These are phyloP conservation scores for Bubo bubo DNA, from an alignment of 2,113 vertebrate genomes.

Conservation along the genomic window DNA sequence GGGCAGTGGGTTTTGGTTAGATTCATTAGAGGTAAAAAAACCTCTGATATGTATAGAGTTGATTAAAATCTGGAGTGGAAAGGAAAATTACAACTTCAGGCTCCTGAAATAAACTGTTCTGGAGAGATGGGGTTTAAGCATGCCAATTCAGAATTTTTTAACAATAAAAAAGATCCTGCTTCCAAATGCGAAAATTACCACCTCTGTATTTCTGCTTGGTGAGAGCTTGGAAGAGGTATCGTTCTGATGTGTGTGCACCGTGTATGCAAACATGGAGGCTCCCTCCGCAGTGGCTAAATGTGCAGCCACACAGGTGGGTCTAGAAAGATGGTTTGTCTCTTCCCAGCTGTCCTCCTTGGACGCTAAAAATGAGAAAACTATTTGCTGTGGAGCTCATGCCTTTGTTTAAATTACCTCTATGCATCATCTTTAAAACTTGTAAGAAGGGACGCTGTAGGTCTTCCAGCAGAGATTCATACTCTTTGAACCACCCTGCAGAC, in stretches of 20 bases:
- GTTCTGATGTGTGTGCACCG: not conserved
- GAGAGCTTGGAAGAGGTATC: not conserved
- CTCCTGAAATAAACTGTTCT: not conserved
- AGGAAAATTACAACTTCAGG: not conserved
- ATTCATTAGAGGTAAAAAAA: not conserved
- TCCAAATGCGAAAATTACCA: not conserved
- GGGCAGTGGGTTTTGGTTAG: not conserved
- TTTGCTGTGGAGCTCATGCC: not conserved
- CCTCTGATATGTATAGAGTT: not conserved
- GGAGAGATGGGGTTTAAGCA: not conserved
- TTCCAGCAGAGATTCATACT: not conserved
- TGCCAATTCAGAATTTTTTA: not conserved
- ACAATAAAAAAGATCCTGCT: not conserved
- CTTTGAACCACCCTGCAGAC: not conserved
- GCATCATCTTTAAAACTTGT: not conserved
- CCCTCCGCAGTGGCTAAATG: accelerated
- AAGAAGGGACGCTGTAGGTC: not conserved
- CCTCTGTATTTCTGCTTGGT: not conserved
- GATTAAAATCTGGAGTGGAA: not conserved
- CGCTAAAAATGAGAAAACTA: not conserved
- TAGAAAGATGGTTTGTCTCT: not conserved
- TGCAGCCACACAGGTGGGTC: not conserved
- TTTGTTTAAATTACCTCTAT: not conserved
- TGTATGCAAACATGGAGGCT: not conserved
- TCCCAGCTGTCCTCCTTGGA: not conserved